Conservation (phyloP, 2,888 invertebrate genomes). For the Odontocolon sp. region DNA sequence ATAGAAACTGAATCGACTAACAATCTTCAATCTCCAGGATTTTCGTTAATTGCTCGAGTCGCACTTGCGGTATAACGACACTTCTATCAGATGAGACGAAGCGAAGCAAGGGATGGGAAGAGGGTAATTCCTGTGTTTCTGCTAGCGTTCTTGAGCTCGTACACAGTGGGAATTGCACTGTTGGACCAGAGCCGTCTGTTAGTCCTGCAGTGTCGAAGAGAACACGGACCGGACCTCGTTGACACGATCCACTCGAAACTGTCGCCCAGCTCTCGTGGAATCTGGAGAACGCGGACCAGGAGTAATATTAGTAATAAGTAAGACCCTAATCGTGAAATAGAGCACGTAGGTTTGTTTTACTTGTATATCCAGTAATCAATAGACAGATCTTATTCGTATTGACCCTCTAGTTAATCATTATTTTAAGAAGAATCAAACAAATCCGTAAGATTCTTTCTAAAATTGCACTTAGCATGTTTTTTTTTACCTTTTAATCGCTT, state of each 20-base stretch:
- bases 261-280: constrained; percentile 19
- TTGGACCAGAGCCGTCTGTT: constrained; percentile 32
- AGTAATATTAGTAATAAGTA: background rate
- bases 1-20: constrained; percentile 34
- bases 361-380: background rate
- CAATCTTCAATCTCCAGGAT: constrained; percentile 29
- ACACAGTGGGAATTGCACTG: constrained; percentile 46
- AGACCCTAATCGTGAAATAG: constrained; percentile 21
- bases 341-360: constrained; percentile 19
- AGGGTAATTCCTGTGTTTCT: constrained; percentile 53
- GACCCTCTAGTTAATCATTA: background rate
- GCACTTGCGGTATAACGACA: constrained; percentile 35
- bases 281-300: background rate
- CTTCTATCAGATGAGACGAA: background rate
- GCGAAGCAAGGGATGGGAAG: too few species aligned
- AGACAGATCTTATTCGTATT: constrained; percentile 13
- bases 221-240: constrained; percentile 56
- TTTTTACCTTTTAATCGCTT: too few species aligned
- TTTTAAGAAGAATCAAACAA: too few species aligned
- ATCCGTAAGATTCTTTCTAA: too few species aligned
- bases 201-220: constrained; percentile 24
- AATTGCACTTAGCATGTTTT: too few species aligned
- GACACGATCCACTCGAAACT: constrained; percentile 57
- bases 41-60: constrained; percentile 48
- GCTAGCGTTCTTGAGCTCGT: constrained; percentile 11